Evolutionary conservation across 1,140 invertebrate species (phyloP).

Genomic region (Probaryconus sp.): DNA sequence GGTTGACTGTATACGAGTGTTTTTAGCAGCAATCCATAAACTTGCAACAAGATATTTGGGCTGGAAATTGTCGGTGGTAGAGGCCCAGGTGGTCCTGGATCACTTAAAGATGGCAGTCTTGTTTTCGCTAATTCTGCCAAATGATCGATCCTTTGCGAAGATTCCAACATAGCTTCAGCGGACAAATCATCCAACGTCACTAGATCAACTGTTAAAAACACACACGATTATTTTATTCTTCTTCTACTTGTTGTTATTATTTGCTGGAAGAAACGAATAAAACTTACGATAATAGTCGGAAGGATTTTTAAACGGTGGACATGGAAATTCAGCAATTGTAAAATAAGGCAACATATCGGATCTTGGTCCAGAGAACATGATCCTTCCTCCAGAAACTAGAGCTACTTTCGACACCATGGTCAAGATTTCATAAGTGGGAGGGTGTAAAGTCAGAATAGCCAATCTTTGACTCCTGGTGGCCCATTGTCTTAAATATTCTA

Average conservation of each 20-base stretch:
- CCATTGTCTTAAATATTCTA: slow-evolving; percentile 96
- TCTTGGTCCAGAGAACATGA: slow-evolving; percentile 93
- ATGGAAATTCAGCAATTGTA: slow-evolving; percentile 94
- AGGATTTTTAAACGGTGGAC: slow-evolving; percentile 96
- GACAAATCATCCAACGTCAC: slow-evolving; percentile 95
- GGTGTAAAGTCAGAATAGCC: slow-evolving; percentile 94
- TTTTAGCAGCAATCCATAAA: slow-evolving; percentile 82
- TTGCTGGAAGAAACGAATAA: too few species aligned
- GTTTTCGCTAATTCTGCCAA: slow-evolving; percentile 89
- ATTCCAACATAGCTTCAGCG: slow-evolving; percentile 95
- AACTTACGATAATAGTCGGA: slow-evolving; percentile 96
- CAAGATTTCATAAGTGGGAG: slow-evolving; percentile 96
- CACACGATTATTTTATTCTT: too few species aligned
- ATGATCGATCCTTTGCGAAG: slow-evolving; percentile 93
- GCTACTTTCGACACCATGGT: slow-evolving; percentile 94
- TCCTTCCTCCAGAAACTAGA: slow-evolving; percentile 90
- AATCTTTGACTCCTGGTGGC: slow-evolving; percentile 88
- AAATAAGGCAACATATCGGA: slow-evolving; percentile 96
- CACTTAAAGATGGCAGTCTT: slow-evolving; percentile 80
- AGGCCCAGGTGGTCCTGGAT: slow-evolving; percentile 86
- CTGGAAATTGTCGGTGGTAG: slow-evolving; percentile 83
- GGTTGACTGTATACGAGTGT: slow-evolving; percentile 90
- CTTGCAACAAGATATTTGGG: slow-evolving; percentile 82
- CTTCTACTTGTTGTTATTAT: too few species aligned
- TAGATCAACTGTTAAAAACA: slow-evolving; percentile 87